phyloP scores from a whole-genome alignment of 2,888 invertebrate genomes.

The Saturnia japonica region DNA sequence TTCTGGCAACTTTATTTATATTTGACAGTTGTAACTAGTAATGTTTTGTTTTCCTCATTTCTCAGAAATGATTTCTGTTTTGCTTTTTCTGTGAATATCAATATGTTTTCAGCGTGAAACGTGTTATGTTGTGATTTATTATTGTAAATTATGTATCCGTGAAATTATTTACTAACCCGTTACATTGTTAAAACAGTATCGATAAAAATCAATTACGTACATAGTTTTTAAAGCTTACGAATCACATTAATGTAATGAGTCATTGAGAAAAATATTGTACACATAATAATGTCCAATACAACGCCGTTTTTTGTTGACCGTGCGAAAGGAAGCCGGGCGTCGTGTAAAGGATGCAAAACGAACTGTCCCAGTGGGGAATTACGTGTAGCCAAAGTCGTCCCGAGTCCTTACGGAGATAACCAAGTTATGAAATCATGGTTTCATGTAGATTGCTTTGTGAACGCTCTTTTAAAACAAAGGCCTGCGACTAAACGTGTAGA shows the following conservation, averaged over 20 bases:
- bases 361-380: conserved; percentile 87
- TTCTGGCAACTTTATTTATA: not conserved
- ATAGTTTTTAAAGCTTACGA: not conserved
- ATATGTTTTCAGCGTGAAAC: not conserved
- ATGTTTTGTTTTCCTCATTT: not conserved
- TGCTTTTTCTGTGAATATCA: not conserved
- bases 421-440: conserved; percentile 92
- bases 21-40: not conserved
- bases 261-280: not conserved
- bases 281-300: conserved; percentile 35
- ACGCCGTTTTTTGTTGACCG: conserved; percentile 86
- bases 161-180: not conserved
- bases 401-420: conserved; percentile 89
- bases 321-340: conserved; percentile 90
- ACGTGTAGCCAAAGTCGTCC: conserved; percentile 88
- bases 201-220: not conserved
- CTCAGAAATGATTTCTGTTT: too few relatives aligned
- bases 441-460: conserved; percentile 90
- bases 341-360: conserved; percentile 93
- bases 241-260: not conserved
- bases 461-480: conserved; percentile 89
- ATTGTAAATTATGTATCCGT: not conserved
- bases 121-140: not conserved
- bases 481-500: conserved; percentile 92
- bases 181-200: not conserved